phyloP scores from a whole-genome alignment of 1,140 invertebrate species.

The Heliothis subflexa region DNA sequence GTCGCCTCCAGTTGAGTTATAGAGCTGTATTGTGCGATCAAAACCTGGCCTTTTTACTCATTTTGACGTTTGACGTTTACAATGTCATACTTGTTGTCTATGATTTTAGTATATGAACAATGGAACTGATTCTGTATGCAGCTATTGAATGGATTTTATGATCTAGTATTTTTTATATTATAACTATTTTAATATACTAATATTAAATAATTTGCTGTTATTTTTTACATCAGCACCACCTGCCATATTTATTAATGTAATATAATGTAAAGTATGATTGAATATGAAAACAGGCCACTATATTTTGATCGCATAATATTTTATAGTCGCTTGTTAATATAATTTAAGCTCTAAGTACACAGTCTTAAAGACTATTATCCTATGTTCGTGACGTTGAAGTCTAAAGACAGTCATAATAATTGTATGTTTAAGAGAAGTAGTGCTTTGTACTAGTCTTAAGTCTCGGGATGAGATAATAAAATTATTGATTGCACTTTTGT shows the following conservation, averaged over 20 bases:
- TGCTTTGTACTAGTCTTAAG: slow-evolving; percentile 43
- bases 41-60: too few species aligned
- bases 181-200: too few species aligned
- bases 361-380: slow-evolving; percentile 37
- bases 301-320: not conserved
- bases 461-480: slow-evolving; percentile 32
- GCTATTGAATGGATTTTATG: too few species aligned
- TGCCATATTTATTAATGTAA: too few species aligned
- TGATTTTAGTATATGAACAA: not conserved
- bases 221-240: too few species aligned
- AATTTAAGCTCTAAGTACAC: slow-evolving; percentile 23
- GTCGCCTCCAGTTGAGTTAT: not conserved
- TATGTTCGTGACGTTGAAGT: slow-evolving; percentile 7
- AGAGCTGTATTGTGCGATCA: not conserved
- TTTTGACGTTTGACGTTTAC: too few species aligned
- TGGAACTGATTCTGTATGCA: too few species aligned
- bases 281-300: too few species aligned
- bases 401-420: slow-evolving; percentile 29
- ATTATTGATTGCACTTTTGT: slow-evolving; percentile 23
- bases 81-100: too few species aligned
- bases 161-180: too few species aligned
- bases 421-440: slow-evolving; percentile 26
- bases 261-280: too few species aligned
- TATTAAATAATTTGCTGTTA: too few species aligned
- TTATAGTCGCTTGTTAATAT: slow-evolving; percentile 15